Base-by-base conservation (phyloP, 2,113 vertebrate species). In the Corvus hawaiiensis region DNA sequence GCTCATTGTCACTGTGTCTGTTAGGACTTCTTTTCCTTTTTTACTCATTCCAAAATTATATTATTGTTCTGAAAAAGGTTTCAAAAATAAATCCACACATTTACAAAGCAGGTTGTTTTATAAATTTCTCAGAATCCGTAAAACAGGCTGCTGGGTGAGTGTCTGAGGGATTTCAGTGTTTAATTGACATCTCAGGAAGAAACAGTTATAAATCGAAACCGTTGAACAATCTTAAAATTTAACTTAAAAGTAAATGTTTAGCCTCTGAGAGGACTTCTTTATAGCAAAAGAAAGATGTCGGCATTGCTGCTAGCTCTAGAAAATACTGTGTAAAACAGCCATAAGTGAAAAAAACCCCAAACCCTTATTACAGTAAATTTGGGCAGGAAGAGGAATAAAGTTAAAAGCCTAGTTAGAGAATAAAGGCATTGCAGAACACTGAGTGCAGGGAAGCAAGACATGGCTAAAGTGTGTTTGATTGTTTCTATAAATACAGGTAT, bases 401-500 rank as follows among this genome's bases (percentile, higher is more conserved):
- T 55, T 76, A 44, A 81, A 92, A 64, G 41, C 28, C 26, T 14
- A 12, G 28, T 35, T 82, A 69, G 71, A 74, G 63, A 75, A 85
- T 82, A 58, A 90, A 87, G 44, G 21, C 37, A 17, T 7, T 59
- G 59, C 52, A 71, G 84, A 84, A 41, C 44, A 76, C 11, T 0
- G 6, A 82, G 62, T 82, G 37, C 58, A 67, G 71, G 23, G 55
- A 73, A 95, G 55, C 21, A 43, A 87, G 82, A 66, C 0, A 0
- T 62, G 59, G 74, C 63, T 94, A 35, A 85, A 93, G 30, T 14
- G 15, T 17, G 1, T 68, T 89, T 82, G 62, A 58, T 89, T n/a
- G 46, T 91, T 95, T 86, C 90, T 88, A 54, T 86, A 94, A 92
- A 87, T 93, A 66, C 30, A 83, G 63, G 7, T 76, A 30, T 44